phyloP scores from a whole-genome alignment of 2,113 vertebrate genomes.

The Megaceryle torquata region DNA sequence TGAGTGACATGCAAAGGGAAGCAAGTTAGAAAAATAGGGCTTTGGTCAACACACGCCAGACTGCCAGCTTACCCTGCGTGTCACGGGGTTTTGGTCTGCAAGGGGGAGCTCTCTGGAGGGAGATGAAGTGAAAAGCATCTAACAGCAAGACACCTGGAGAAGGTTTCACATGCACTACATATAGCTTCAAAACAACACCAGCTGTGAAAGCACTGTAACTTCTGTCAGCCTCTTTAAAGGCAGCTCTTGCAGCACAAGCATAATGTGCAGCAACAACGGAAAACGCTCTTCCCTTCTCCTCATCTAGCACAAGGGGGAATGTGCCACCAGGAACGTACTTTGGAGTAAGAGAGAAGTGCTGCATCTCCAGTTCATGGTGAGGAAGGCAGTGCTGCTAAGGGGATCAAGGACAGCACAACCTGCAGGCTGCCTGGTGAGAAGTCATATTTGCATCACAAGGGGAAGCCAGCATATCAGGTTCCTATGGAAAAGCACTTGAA shows the following conservation, averaged over 20 bases:
- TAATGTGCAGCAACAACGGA: accelerated
- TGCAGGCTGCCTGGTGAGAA: background rate
- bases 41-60: background rate
- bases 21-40: accelerated
- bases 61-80: accelerated
- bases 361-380: accelerated
- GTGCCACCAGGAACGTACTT: accelerated
- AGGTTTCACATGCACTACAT: background rate
- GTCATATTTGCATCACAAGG: background rate
- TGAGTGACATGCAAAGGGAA: background rate
- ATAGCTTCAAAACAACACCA: background rate
- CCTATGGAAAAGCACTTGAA: background rate
- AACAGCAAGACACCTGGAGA: background rate
- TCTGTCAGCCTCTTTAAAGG: background rate
- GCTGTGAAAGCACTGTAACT: background rate
- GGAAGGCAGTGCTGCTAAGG: accelerated
- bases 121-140: background rate
- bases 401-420: background rate
- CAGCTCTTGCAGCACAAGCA: background rate
- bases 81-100: background rate
- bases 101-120: background rate
- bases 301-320: accelerated
- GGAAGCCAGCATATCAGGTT: background rate
- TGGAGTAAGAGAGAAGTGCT: background rate
- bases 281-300: background rate